Percentiles rank a stretch among this genome's conserved stretches.
Conservation (phyloP, 1,140 invertebrate species). For the Holotrichia oblita region DNA sequence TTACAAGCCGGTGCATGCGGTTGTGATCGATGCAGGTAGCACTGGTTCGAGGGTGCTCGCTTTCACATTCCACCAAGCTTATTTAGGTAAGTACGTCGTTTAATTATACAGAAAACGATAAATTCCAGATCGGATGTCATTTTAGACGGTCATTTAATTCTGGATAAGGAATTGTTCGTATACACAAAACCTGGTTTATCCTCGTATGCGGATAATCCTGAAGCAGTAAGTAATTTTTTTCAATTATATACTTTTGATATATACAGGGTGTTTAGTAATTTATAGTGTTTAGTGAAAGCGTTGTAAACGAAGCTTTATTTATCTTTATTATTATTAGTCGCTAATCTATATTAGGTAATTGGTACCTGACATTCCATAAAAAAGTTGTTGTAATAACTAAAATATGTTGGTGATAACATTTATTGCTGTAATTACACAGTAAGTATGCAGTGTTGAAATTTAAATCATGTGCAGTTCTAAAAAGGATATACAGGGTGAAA, state of each 20-base stretch:
- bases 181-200: constrained; percentile 90
- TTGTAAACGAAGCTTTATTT: too few relatives aligned
- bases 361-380: too few relatives aligned
- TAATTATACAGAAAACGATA: background rate
- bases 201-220: constrained; percentile 81
- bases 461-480: too few relatives aligned
- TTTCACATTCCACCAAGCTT: constrained; percentile 85
- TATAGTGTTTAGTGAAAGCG: too few relatives aligned
- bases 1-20: constrained; percentile 81
- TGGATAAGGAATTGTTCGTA: constrained; percentile 84
- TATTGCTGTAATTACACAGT: too few relatives aligned
- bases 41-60: constrained; percentile 92
- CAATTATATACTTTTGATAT: constrained; percentile 38
- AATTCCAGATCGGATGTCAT: constrained; percentile 45
- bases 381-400: too few relatives aligned
- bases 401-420: too few relatives aligned
- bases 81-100: constrained; percentile 64
- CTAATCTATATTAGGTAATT: too few relatives aligned
- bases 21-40: constrained; percentile 96
- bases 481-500: too few relatives aligned
- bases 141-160: constrained; percentile 72
- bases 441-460: too few relatives aligned
- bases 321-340: too few relatives aligned
- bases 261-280: too few relatives aligned
- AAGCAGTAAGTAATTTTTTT: constrained; percentile 64